These are phyloP conservation scores for Lasioglossum marginatum DNA, from an alignment of 2,888 invertebrate genomes.

Conservation along the genomic window DNA sequence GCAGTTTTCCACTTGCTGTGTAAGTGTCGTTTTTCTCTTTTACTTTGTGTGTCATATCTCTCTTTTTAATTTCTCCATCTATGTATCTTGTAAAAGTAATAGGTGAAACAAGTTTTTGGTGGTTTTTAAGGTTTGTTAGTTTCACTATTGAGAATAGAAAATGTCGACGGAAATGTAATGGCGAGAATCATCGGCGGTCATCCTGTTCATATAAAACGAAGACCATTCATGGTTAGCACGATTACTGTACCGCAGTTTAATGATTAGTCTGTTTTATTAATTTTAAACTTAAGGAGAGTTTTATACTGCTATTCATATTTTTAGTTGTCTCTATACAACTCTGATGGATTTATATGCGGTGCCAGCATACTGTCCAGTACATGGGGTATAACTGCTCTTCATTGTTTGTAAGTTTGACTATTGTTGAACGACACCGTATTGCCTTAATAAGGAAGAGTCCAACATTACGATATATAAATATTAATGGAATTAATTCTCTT, in stretches of 20 bases:
- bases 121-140: conserved; percentile 9
- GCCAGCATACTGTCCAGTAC: conserved; percentile 67
- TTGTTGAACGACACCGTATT: neutral
- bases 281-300: neutral
- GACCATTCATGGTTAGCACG: conserved; percentile 64
- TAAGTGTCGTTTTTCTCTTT: conserved; percentile 28
- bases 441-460: too few relatives aligned
- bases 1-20: conserved; percentile 37
- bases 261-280: too few relatives aligned
- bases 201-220: conserved; percentile 47
- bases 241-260: neutral
- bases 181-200: conserved; percentile 67
- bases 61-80: neutral
- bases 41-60: too few relatives aligned
- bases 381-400: conserved; percentile 72
- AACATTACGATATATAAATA: neutral
- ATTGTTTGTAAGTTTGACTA: conserved; percentile 70
- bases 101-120: neutral
- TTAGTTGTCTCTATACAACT: conserved; percentile 66
- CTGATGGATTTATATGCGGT: conserved; percentile 63
- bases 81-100: neutral
- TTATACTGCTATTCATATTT: conserved; percentile 19
- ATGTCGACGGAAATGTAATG: neutral
- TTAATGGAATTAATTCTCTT: conserved; percentile 11
- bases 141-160: neutral